Evolutionary conservation across 2,888 invertebrate genomes (phyloP).

Genomic region (Epistrophella euchroma): DNA sequence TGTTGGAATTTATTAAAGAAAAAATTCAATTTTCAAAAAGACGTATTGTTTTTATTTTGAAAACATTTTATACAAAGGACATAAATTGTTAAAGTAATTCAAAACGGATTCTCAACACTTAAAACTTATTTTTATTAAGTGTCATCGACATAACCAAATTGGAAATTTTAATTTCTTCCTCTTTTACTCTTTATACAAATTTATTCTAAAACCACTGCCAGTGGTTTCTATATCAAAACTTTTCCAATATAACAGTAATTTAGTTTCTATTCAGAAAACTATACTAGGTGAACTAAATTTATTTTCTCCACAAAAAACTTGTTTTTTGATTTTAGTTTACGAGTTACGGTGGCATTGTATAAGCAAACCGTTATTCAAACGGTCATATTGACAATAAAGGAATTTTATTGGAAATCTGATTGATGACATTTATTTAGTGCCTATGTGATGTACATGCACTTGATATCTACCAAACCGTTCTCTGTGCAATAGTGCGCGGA

Average conservation of each 20-base stretch:
- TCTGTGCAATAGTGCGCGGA: background rate
- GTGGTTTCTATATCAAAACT: background rate
- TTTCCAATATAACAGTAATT: background rate
- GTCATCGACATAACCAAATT: background rate
- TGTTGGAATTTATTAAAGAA: too few relatives aligned
- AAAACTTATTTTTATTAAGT: background rate
- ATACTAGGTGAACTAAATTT: background rate
- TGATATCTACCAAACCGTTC: slow-evolving; percentile 2
- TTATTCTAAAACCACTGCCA: background rate
- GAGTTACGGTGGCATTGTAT: background rate
- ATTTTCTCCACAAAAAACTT: background rate
- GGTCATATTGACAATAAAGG: slow-evolving; percentile 22
- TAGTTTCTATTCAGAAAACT: background rate
- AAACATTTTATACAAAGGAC: too few relatives aligned
- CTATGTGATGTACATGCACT: background rate
- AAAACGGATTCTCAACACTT: too few relatives aligned
- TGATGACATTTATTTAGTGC: slow-evolving; percentile 23
- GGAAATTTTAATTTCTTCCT: background rate
- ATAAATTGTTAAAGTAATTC: too few relatives aligned
- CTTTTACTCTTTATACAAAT: background rate
- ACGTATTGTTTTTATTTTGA: too few relatives aligned
- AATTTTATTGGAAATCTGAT: slow-evolving; percentile 55
- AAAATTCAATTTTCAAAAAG: too few relatives aligned
- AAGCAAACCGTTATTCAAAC: slow-evolving; percentile 21
- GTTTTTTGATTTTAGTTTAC: background rate